These are phyloP conservation scores for Oeneis ivallda DNA, from an alignment of 2,888 invertebrate genomes.

Conservation along the genomic window DNA sequence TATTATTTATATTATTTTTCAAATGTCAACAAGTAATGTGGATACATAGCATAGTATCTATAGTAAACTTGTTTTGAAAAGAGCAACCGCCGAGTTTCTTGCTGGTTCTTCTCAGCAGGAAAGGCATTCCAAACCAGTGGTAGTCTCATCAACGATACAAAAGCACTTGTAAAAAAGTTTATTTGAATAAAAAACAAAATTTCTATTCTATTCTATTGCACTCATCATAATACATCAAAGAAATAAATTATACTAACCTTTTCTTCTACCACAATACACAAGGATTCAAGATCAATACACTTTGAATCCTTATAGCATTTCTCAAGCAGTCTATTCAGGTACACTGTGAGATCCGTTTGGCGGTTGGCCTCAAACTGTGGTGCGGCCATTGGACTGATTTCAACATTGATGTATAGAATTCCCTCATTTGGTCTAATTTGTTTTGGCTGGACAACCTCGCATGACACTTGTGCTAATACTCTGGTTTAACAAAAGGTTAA, in stretches of 20 bases:
- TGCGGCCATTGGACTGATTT: slow-evolving; percentile 92
- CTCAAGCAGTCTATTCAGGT: slow-evolving; percentile 91
- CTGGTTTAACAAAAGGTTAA: slow-evolving; percentile 63
- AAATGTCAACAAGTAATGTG: too few relatives aligned
- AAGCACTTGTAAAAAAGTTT: too few relatives aligned
- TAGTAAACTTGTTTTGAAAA: too few relatives aligned
- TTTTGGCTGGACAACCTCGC: slow-evolving; percentile 93
- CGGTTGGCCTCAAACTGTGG: slow-evolving; percentile 91
- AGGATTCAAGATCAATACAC: slow-evolving; percentile 94
- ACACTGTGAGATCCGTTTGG: slow-evolving; percentile 86
- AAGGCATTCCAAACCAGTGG: too few relatives aligned
- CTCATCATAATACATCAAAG: too few relatives aligned
- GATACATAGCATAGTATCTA: too few relatives aligned
- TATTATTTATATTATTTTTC: too few relatives aligned
- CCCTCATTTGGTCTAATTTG: slow-evolving; percentile 94
- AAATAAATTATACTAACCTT: slow-evolving; percentile 84
- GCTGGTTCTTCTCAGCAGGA: too few relatives aligned
- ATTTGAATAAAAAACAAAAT: too few relatives aligned
- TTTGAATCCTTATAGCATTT: slow-evolving; percentile 95
- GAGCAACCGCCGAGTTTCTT: too few relatives aligned
- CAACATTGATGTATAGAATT: slow-evolving; percentile 91
- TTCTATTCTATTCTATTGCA: too few relatives aligned
- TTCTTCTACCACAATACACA: slow-evolving; percentile 96
- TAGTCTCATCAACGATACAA: too few relatives aligned
- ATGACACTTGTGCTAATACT: slow-evolving; percentile 92